These are phyloP conservation scores for Emydura subglobosa DNA, from an alignment of 2,113 vertebrate genomes.

Conservation along the genomic window DNA sequence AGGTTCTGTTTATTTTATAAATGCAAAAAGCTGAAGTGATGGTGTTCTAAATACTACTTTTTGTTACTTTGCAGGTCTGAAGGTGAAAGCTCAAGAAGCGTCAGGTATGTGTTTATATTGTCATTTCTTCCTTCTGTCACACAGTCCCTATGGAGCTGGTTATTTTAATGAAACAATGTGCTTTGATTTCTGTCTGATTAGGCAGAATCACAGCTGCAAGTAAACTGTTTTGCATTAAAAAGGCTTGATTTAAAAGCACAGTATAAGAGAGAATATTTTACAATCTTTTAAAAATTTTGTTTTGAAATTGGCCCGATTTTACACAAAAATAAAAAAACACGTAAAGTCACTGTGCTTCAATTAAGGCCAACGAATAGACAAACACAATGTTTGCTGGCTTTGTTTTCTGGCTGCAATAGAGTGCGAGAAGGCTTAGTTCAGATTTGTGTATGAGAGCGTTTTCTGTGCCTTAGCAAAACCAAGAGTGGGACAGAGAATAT, in stretches of 20 bases:
- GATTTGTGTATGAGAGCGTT: not conserved
- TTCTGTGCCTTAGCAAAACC: not conserved
- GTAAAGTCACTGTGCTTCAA: not conserved
- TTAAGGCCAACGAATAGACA: not conserved
- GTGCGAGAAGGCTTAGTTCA: not conserved
- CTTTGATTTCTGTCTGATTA: not conserved
- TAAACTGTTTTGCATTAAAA: not conserved
- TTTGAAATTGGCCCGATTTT: not conserved
- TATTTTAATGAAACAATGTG: slow-evolving; percentile 6
- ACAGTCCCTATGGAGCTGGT: not conserved
- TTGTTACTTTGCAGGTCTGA: slow-evolving; percentile 81
- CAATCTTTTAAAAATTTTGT: accelerated
- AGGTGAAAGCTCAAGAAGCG: slow-evolving; percentile 78
- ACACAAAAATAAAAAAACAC: not conserved
- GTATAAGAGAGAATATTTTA: not conserved
- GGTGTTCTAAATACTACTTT: not conserved
- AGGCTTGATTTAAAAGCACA: not conserved
- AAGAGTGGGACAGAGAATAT: not conserved
- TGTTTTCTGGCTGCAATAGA: accelerated
- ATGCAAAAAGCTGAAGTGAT: not conserved
- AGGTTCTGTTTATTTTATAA: accelerated
- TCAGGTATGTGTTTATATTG: slow-evolving; percentile 79
- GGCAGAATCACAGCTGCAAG: not conserved
- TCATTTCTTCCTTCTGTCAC: not conserved
- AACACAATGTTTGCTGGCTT: not conserved